Evolutionary conservation across 2,888 invertebrate species (phyloP).

Genomic region (Corythucha ciliata): DNA sequence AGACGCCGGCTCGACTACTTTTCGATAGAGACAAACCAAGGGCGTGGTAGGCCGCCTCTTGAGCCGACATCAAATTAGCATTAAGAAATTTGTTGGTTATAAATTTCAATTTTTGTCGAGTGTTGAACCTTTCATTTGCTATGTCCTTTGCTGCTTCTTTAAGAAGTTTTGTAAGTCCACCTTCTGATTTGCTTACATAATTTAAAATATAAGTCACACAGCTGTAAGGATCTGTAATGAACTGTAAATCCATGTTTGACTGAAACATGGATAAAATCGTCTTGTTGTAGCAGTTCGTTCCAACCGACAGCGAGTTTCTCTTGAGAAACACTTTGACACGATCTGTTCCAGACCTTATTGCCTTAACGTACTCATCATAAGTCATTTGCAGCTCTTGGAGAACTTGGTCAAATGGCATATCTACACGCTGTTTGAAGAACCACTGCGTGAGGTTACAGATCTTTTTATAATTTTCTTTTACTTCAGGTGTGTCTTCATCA

Average conservation of each 20-base stretch:
- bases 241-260: slow-evolving; percentile 38
- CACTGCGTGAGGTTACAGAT: not conserved
- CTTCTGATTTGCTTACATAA: slow-evolving; percentile 29
- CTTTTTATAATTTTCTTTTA: slow-evolving; percentile 4
- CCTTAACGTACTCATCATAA: slow-evolving; percentile 24
- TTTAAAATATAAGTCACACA: slow-evolving; percentile 36
- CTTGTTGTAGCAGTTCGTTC: slow-evolving; percentile 36
- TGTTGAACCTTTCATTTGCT: slow-evolving; percentile 30
- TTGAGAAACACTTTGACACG: slow-evolving; percentile 28
- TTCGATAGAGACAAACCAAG: slow-evolving; percentile 25
- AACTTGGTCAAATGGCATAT: slow-evolving; percentile 13
- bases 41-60: slow-evolving; percentile 34
- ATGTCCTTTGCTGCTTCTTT: slow-evolving; percentile 29
- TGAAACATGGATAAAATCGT: slow-evolving; percentile 30
- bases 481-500: not conserved
- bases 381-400: slow-evolving; percentile 6
- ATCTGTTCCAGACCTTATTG: slow-evolving; percentile 27
- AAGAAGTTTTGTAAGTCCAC: slow-evolving; percentile 21
- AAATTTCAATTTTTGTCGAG: slow-evolving; percentile 33
- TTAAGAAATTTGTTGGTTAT: slow-evolving; percentile 32
- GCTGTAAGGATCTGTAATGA: slow-evolving; percentile 36
- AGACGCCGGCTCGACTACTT: slow-evolving; percentile 20
- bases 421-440: not conserved
- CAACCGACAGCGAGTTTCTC: slow-evolving; percentile 19
- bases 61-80: slow-evolving; percentile 33